Conservation (phyloP, 1,140 invertebrate species). For the Aphelenchoides fujianensis region DNA sequence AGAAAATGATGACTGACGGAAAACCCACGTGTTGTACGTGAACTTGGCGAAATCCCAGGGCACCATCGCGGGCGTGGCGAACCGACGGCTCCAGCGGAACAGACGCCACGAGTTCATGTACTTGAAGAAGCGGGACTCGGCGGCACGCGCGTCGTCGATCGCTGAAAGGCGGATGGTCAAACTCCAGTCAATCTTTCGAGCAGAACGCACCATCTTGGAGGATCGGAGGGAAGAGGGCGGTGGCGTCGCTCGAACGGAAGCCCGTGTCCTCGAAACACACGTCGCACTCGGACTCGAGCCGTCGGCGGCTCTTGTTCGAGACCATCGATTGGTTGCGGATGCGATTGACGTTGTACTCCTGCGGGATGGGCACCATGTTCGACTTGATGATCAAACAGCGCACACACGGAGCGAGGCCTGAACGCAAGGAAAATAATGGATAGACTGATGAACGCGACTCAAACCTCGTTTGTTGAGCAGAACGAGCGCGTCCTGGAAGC, state of each 20-base stretch:
- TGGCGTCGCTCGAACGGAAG: slow-evolving; percentile 23
- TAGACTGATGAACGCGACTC: no score
- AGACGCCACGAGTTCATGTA: slow-evolving; percentile 50
- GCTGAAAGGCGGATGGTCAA: slow-evolving; percentile 32
- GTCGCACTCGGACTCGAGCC: slow-evolving; percentile 55
- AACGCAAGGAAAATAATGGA: slow-evolving; percentile 29
- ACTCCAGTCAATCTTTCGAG: neutral
- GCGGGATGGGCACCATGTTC: slow-evolving; percentile 27
- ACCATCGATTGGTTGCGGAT: neutral
- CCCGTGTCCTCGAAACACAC: slow-evolving; percentile 49
- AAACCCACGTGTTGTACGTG: slow-evolving; percentile 47
- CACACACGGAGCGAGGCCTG: slow-evolving; percentile 56
- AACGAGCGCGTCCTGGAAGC: slow-evolving; percentile 88
- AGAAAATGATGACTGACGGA: neutral
- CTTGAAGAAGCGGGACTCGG: slow-evolving; percentile 36
- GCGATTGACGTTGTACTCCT: neutral
- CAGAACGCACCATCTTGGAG: slow-evolving; percentile 47
- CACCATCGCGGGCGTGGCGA: slow-evolving; percentile 45
- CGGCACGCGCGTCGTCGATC: slow-evolving; percentile 42
- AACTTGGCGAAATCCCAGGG: slow-evolving; percentile 50
- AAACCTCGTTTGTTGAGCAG: slow-evolving; percentile 86
- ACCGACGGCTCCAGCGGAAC: slow-evolving; percentile 39
- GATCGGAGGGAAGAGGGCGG: slow-evolving; percentile 42
- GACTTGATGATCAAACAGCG: slow-evolving; percentile 56
- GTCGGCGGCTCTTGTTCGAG: slow-evolving; percentile 28